Conservation (phyloP, 2,113 vertebrate species). For the Amblyornis subalaris region DNA sequence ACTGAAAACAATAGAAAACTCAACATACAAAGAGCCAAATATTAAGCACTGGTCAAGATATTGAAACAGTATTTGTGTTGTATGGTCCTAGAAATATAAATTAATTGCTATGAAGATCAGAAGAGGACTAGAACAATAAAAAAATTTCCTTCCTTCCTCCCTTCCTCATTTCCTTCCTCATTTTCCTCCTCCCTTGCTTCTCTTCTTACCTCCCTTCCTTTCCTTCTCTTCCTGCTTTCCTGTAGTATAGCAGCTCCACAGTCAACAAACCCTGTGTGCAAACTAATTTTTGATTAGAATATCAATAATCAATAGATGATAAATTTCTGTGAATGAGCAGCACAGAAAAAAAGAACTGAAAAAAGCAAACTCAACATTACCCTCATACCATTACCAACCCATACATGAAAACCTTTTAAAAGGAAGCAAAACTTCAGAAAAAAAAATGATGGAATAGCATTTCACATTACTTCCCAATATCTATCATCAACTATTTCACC, state of each 20-base stretch:
- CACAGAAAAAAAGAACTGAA: not conserved
- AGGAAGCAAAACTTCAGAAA: not conserved
- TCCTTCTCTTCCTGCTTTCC: too few relatives aligned
- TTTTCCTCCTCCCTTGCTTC: too few relatives aligned
- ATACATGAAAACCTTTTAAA: not conserved
- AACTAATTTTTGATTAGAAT: not conserved
- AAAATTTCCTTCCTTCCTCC: not conserved
- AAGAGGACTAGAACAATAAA: not conserved
- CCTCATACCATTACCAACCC: not conserved
- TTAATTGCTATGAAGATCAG: not conserved
- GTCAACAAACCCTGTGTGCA: not conserved
- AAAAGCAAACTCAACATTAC: rapidly evolving
- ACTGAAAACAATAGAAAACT: not conserved
- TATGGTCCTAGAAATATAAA: not conserved
- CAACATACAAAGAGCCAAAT: not conserved
- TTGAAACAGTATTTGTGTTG: not conserved
- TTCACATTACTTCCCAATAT: not conserved
- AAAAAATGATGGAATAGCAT: not conserved
- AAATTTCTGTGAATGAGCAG: not conserved
- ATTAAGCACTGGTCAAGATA: not conserved
- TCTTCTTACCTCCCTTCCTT: too few relatives aligned
- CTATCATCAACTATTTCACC: not conserved
- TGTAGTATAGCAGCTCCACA: not conserved
- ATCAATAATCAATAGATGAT: not conserved
- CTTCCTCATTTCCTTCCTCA: too few relatives aligned